These are phyloP conservation scores for Cebus imitator DNA, from an alignment of 2,113 vertebrate species.

Conservation along the genomic window DNA sequence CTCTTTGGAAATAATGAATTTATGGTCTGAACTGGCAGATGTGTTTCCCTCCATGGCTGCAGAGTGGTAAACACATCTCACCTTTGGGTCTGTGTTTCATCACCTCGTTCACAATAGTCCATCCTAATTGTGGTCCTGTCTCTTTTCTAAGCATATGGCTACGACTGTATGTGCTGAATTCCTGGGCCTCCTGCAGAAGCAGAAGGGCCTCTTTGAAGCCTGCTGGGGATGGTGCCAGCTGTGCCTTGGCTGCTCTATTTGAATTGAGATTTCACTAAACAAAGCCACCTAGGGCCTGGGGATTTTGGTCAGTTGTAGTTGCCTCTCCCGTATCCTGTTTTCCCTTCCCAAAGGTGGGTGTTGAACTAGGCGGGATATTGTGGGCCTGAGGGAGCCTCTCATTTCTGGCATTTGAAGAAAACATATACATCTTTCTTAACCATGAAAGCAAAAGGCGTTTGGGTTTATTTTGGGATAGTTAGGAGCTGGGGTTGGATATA, in stretches of 20 bases:
- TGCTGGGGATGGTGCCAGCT: constrained; percentile 5
- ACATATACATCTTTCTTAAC: constrained; percentile 47
- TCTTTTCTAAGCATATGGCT: neutral
- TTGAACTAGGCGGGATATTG: neutral
- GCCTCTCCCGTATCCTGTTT: neutral
- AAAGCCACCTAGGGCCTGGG: neutral
- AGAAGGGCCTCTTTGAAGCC: neutral
- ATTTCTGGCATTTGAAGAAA: constrained; percentile 43
- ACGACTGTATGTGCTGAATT: neutral
- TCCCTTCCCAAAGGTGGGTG: neutral
- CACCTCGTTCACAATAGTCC: neutral
- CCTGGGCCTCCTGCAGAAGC: neutral
- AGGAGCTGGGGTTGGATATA: constrained; percentile 50
- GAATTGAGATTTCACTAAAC: constrained; percentile 22
- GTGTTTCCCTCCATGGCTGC: neutral
- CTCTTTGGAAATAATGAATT: constrained; percentile 95
- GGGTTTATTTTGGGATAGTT: constrained; percentile 63
- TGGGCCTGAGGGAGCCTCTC: neutral
- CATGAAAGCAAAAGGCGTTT: constrained; percentile 51
- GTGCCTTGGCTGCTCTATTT: constrained; percentile 78
- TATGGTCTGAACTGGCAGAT: constrained; percentile 91
- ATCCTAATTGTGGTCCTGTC: constrained; percentile 18
- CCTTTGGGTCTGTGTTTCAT: constrained; percentile 23
- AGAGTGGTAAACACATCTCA: constrained; percentile 36
- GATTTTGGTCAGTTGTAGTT: neutral